Evolutionary conservation across 2,797 vertebrate genomes (phyloP).

Genomic region (Acestrorhynchus altus): DNA sequence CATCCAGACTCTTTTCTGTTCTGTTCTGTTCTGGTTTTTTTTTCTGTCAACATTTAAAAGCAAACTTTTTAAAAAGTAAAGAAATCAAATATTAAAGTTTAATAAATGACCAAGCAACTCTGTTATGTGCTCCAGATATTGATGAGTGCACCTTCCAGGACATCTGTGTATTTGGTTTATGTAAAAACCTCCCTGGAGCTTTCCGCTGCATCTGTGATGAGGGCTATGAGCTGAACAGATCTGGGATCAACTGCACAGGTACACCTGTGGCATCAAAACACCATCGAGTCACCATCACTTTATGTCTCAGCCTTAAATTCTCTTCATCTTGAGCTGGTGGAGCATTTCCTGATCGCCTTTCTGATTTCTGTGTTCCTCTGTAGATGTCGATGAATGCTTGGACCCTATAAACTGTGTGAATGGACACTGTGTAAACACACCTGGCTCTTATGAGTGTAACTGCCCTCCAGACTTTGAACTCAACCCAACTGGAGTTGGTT

Average conservation of each 20-base stretch:
- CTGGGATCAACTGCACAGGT: constrained; percentile 87
- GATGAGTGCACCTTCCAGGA: constrained; percentile 86
- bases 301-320: too few species aligned
- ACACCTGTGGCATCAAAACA: too few species aligned
- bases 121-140: constrained; percentile 73
- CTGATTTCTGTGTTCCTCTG: not conserved
- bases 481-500: constrained; percentile 66
- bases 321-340: too few species aligned
- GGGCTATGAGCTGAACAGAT: constrained; percentile 83
- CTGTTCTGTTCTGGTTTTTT: too few species aligned
- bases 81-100: not conserved
- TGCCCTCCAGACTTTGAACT: constrained; percentile 65
- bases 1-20: too few species aligned
- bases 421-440: constrained; percentile 65
- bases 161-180: constrained; percentile 85
- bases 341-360: too few species aligned
- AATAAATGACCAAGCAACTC: not conserved
- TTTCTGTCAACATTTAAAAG: not conserved
- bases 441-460: constrained; percentile 65
- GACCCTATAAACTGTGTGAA: constrained; percentile 68
- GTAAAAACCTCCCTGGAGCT: constrained; percentile 84
- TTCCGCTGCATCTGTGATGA: constrained; percentile 85
- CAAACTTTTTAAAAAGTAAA: not conserved
- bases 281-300: too few species aligned
- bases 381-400: constrained; percentile 67